Percentiles rank a stretch among this genome's conserved stretches.
phyloP scores from a whole-genome alignment of 35 echinoderm and acorn worm species.

The Eucidaris tribuloides region DNA sequence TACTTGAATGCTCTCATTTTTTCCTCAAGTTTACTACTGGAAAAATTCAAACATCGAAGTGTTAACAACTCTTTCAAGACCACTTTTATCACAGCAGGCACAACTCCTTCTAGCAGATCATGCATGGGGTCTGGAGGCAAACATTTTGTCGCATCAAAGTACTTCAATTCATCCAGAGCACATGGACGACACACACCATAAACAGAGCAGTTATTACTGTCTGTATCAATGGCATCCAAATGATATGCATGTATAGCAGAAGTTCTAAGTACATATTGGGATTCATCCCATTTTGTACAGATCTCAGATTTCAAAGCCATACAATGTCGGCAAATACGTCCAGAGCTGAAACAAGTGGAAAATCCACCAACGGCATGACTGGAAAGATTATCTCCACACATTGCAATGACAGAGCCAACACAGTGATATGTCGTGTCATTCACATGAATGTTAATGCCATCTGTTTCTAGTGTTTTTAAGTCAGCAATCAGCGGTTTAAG shows the following conservation, averaged over 20 bases:
- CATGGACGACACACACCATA: slow-evolving; percentile 2
- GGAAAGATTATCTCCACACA: slow-evolving; percentile 10
- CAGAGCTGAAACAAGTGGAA: background rate
- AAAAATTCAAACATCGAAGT: no score
- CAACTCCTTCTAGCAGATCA: slow-evolving; percentile 13
- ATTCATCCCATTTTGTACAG: background rate
- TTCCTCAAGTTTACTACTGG: no score
- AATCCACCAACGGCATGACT: slow-evolving; percentile 23
- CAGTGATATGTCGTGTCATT: background rate
- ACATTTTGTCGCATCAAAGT: slow-evolving; percentile 12
- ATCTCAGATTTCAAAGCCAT: background rate
- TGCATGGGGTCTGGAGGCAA: slow-evolving; percentile 16
- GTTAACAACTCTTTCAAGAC: slow-evolving; percentile 7
- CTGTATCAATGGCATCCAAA: background rate
- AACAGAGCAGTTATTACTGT: background rate
- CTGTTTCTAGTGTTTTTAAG: background rate
- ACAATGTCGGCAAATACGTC: background rate
- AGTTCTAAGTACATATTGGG: background rate
- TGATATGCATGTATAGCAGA: background rate
- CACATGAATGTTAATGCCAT: background rate
- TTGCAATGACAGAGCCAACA: background rate
- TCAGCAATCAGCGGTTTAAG: slow-evolving; percentile 2
- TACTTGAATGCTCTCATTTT: no score
- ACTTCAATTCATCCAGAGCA: background rate
- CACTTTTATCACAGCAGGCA: background rate